A percentile compares a stretch with the other conserved stretches of the same genome.
phyloP scores from a whole-genome alignment of 1,140 invertebrate genomes.

The Hycleus phaleratus region DNA sequence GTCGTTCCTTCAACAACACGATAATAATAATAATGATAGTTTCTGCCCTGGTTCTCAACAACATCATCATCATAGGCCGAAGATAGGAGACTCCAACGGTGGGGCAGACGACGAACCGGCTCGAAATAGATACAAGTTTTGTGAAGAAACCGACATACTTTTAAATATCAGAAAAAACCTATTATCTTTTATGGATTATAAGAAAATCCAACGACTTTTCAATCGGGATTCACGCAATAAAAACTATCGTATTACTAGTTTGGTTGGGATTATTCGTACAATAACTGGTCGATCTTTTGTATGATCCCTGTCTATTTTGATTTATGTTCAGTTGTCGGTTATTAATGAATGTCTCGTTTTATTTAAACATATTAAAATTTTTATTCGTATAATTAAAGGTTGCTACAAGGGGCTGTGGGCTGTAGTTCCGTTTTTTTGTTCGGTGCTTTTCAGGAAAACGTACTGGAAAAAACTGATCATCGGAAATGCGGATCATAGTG shows the following conservation, averaged over 20 bases:
- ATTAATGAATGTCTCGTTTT: conserved; percentile 17
- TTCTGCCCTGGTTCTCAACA: too few relatives aligned
- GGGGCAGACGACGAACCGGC: conserved; percentile 9
- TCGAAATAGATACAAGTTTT: too few relatives aligned
- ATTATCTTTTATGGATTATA: too few relatives aligned
- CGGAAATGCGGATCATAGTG: conserved; percentile 4
- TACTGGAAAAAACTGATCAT: conserved; percentile 4
- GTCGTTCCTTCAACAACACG: too few relatives aligned
- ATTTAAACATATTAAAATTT: conserved; percentile 9
- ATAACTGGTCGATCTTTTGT: neutral
- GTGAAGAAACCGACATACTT: too few relatives aligned
- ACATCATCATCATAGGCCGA: neutral
- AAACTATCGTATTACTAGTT: too few relatives aligned
- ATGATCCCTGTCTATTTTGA: conserved; percentile 6
- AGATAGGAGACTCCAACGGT: conserved; percentile 8
- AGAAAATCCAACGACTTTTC: too few relatives aligned
- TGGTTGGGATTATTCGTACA: too few relatives aligned
- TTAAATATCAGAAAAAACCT: too few relatives aligned
- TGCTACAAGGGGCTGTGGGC: conserved; percentile 11
- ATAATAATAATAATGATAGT: too few relatives aligned
- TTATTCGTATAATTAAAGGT: conserved; percentile 18
- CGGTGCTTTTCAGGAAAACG: neutral
- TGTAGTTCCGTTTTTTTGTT: conserved; percentile 21
- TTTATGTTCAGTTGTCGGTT: conserved; percentile 18
- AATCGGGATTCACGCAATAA: too few relatives aligned